phyloP scores from a whole-genome alignment of 2,888 invertebrate genomes.

The Acronicta aceris region DNA sequence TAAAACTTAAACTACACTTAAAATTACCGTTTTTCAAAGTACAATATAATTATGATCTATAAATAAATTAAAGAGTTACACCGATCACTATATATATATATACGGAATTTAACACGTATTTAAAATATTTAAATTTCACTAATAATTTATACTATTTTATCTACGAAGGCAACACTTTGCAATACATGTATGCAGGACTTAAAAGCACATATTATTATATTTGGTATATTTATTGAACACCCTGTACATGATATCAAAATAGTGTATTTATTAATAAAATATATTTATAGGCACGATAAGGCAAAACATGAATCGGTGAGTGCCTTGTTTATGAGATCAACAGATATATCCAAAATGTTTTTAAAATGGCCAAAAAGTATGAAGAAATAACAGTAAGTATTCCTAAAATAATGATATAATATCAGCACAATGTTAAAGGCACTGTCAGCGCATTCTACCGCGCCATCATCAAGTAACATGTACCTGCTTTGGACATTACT shows the following conservation, averaged over 20 bases:
- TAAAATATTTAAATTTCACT: slow-evolving; percentile 48
- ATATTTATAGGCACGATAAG: slow-evolving; percentile 81
- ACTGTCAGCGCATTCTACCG: slow-evolving; percentile 53
- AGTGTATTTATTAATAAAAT: slow-evolving; percentile 75
- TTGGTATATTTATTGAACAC: slow-evolving; percentile 87
- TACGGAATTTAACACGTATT: slow-evolving; percentile 56
- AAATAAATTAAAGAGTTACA: slow-evolving; percentile 75
- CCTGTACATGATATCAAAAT: slow-evolving; percentile 88
- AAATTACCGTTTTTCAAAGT: slow-evolving; percentile 56
- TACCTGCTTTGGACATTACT: slow-evolving; percentile 39
- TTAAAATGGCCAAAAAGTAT: slow-evolving; percentile 52
- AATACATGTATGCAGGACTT: slow-evolving; percentile 76
- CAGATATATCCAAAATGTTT: slow-evolving; percentile 65
- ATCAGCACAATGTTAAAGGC: slow-evolving; percentile 67
- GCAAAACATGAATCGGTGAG: slow-evolving; percentile 75
- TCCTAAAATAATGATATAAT: slow-evolving; percentile 45
- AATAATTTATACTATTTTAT: slow-evolving; percentile 55
- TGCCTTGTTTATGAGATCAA: slow-evolving; percentile 84
- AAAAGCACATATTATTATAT: slow-evolving; percentile 82
- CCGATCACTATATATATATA: slow-evolving; percentile 64
- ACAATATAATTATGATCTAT: slow-evolving; percentile 65
- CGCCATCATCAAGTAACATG: slow-evolving; percentile 31
- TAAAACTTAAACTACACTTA: slow-evolving; percentile 50
- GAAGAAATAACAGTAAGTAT: slow-evolving; percentile 35
- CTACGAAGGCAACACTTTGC: slow-evolving; percentile 84